Evolutionary conservation across 2,888 invertebrate genomes (phyloP).

Genomic region (Acanthoscelides obtectus): DNA sequence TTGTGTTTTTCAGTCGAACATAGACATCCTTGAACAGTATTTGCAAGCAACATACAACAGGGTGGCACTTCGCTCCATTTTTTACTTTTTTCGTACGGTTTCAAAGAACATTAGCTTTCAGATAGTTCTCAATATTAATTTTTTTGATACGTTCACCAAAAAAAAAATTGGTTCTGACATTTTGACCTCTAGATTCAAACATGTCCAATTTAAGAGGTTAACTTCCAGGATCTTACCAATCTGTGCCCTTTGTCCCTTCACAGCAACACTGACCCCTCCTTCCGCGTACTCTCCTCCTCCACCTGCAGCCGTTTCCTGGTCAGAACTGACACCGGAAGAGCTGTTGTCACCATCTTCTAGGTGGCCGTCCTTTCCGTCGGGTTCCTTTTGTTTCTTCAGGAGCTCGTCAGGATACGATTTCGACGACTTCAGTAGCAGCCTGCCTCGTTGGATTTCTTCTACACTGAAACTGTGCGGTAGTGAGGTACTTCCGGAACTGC

Average conservation of each 20-base stretch:
- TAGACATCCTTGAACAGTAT: no score
- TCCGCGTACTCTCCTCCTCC: constrained; percentile 49
- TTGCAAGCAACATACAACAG: no score
- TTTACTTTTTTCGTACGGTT: no score
- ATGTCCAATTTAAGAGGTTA: no score
- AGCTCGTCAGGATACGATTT: constrained; percentile 85
- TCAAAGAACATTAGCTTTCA: no score
- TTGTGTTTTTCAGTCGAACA: no score
- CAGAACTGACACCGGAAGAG: constrained; percentile 82
- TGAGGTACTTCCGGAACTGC: constrained; percentile 66
- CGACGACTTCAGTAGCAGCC: constrained; percentile 78
- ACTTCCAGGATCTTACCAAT: constrained; percentile 32
- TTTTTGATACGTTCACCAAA: no score
- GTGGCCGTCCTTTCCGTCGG: constrained; percentile 36
- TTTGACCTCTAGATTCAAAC: no score
- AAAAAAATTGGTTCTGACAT: no score
- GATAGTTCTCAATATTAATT: no score
- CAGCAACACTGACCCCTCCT: constrained; percentile 29
- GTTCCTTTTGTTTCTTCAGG: constrained; percentile 49
- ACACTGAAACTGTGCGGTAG: constrained; percentile 83
- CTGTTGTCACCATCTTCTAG: constrained; percentile 81
- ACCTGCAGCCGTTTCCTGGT: constrained; percentile 67
- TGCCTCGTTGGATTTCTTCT: constrained; percentile 83
- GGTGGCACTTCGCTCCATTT: no score
- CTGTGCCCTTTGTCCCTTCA: constrained; percentile 37